A percentile compares a stretch with the other conserved stretches of the same genome.
These are phyloP conservation scores for Tursiops truncatus DNA, from an alignment of 2,113 vertebrate genomes.

Conservation along the genomic window DNA sequence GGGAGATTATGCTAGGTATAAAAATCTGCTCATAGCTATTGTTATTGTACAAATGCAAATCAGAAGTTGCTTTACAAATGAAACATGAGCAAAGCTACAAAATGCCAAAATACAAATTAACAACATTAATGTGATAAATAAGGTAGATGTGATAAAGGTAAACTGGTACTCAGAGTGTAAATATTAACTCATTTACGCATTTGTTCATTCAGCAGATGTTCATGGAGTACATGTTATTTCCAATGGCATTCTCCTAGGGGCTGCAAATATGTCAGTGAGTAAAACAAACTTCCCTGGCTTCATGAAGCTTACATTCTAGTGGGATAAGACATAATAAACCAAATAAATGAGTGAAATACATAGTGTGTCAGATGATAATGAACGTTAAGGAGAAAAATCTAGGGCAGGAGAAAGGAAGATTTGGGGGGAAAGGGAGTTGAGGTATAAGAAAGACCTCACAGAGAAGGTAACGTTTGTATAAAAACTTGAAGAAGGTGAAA, in stretches of 20 bases:
- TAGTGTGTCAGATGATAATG: neutral
- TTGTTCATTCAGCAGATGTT: neutral
- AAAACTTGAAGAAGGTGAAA: neutral
- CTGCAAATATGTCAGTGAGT: neutral
- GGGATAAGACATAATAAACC: neutral
- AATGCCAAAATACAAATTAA: slow-evolving; percentile 20
- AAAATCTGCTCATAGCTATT: neutral
- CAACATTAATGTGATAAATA: neutral
- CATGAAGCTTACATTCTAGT: neutral
- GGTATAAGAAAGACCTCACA: neutral
- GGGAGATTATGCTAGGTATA: neutral
- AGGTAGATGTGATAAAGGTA: neutral
- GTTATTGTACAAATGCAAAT: slow-evolving; percentile 15
- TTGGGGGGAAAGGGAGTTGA: neutral
- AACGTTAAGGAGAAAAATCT: neutral
- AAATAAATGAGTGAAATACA: slow-evolving; percentile 14
- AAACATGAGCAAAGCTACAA: slow-evolving; percentile 25
- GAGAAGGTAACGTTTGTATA: neutral
- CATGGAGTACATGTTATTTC: neutral
- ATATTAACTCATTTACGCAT: neutral
- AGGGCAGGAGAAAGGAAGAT: neutral
- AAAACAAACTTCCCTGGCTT: neutral
- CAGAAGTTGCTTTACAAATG: slow-evolving; percentile 21
- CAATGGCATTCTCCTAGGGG: neutral
- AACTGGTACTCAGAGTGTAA: neutral